These are phyloP conservation scores for Allygus modestus DNA, from an alignment of 2,888 invertebrate species.

Conservation along the genomic window DNA sequence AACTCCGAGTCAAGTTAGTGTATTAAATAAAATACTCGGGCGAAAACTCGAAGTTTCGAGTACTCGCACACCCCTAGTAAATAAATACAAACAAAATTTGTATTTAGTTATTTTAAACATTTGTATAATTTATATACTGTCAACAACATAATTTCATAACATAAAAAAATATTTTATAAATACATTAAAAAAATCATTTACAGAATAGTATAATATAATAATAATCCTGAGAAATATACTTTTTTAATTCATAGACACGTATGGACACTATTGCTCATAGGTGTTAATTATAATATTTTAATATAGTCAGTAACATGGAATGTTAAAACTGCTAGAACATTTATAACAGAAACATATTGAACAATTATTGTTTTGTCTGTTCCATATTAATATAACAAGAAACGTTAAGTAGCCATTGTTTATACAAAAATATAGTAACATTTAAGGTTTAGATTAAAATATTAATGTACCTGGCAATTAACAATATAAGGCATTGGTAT, in stretches of 20 bases:
- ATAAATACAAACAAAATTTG: no score
- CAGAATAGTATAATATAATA: not conserved
- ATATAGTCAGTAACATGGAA: not conserved
- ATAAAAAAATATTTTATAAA: slow-evolving; percentile 30
- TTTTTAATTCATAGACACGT: not conserved
- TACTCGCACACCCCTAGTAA: no score
- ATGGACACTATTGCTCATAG: slow-evolving; percentile 16
- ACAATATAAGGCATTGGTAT: slow-evolving; percentile 26
- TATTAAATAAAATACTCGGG: no score
- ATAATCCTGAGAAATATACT: slow-evolving; percentile 36
- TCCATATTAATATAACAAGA: no score
- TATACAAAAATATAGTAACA: not conserved
- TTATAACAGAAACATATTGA: not conserved
- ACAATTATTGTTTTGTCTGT: no score
- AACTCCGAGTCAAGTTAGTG: no score
- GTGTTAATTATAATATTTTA: not conserved
- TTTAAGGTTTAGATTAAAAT: not conserved
- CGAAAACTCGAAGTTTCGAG: no score
- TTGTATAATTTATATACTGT: slow-evolving; percentile 33
- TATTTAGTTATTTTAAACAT: no score
- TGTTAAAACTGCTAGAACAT: not conserved
- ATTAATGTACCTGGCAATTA: not conserved
- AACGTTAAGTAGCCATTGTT: not conserved
- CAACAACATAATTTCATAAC: slow-evolving; percentile 33
- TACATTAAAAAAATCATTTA: slow-evolving; percentile 10